These are phyloP conservation scores for Amphimallon solstitiale DNA, from an alignment of 2,888 invertebrate genomes.

Conservation along the genomic window DNA sequence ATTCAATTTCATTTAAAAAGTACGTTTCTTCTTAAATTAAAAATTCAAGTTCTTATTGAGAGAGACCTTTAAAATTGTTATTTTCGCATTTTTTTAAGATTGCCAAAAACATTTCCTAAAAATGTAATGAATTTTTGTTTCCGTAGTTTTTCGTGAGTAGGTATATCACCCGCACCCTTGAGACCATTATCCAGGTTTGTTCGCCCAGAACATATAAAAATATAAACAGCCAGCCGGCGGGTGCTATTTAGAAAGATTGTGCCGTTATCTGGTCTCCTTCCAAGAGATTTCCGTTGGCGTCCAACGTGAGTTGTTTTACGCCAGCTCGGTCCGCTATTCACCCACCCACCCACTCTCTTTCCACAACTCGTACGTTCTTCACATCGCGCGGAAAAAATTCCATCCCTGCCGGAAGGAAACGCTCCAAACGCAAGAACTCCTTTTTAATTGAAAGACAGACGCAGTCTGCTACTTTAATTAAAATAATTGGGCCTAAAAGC, in stretches of 20 bases:
- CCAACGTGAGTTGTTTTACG: not conserved
- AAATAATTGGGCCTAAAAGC: slow-evolving; percentile 33
- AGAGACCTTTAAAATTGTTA: too few species aligned
- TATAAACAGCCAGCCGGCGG: slow-evolving; percentile 18
- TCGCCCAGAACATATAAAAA: slow-evolving; percentile 8
- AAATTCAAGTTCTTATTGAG: too few species aligned
- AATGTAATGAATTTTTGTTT: too few species aligned
- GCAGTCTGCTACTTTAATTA: slow-evolving; percentile 30
- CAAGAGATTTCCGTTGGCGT: slow-evolving; percentile 1
- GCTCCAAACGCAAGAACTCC: slow-evolving; percentile 4
- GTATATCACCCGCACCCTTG: not conserved
- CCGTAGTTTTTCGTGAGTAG: too few species aligned
- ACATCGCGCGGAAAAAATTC: slow-evolving; percentile 3
- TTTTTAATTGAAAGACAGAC: slow-evolving; percentile 28
- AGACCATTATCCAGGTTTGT: slow-evolving; percentile 12
- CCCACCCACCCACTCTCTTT: not conserved
- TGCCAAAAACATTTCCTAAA: too few species aligned
- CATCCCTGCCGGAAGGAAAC: slow-evolving; percentile 10
- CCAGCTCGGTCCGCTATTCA: not conserved
- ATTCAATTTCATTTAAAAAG: too few species aligned
- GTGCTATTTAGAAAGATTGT: slow-evolving; percentile 18
- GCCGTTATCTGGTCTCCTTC: slow-evolving; percentile 17
- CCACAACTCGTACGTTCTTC: not conserved
- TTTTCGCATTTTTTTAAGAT: too few species aligned
- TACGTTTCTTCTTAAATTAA: too few species aligned